Evolutionary conservation across 2,113 vertebrate species (phyloP).

Genomic region (Tauraco erythrolophus): DNA sequence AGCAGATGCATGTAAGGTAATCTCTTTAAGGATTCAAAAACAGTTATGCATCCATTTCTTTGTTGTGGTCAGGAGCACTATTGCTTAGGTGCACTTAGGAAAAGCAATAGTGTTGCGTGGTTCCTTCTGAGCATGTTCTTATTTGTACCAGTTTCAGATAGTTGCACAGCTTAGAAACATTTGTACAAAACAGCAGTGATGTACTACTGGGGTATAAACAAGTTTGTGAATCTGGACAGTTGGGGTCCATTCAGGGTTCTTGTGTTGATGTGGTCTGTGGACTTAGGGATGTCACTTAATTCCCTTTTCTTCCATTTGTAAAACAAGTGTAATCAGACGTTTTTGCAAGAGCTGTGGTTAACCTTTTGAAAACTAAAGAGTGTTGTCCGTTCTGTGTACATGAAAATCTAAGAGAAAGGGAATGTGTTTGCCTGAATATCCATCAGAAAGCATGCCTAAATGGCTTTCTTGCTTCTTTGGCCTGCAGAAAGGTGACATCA

Average conservation of each 20-base stretch:
- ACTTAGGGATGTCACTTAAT: background rate
- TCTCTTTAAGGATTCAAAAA: background rate
- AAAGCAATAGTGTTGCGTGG: background rate
- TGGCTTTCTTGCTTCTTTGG: background rate
- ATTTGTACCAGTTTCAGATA: background rate
- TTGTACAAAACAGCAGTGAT: background rate
- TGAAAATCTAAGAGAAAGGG: background rate
- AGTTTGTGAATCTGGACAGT: background rate
- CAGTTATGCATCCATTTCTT: background rate
- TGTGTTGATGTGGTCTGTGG: background rate
- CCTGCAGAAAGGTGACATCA: slow-evolving; percentile 93
- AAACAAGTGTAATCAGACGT: background rate
- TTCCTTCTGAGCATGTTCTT: background rate
- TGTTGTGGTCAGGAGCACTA: background rate
- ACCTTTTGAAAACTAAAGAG: background rate
- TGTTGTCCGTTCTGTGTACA: background rate
- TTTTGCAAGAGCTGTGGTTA: background rate
- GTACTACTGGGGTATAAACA: background rate
- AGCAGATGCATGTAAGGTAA: background rate
- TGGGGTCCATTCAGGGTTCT: background rate
- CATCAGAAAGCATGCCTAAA: background rate
- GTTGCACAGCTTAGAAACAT: background rate
- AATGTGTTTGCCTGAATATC: background rate
- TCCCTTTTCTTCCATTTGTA: background rate
- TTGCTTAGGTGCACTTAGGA: background rate